A percentile compares a stretch with the other conserved stretches of the same genome.
These are phyloP conservation scores for Synanthedon myopaeformis DNA, from an alignment of 2,888 invertebrate genomes.

Conservation along the genomic window DNA sequence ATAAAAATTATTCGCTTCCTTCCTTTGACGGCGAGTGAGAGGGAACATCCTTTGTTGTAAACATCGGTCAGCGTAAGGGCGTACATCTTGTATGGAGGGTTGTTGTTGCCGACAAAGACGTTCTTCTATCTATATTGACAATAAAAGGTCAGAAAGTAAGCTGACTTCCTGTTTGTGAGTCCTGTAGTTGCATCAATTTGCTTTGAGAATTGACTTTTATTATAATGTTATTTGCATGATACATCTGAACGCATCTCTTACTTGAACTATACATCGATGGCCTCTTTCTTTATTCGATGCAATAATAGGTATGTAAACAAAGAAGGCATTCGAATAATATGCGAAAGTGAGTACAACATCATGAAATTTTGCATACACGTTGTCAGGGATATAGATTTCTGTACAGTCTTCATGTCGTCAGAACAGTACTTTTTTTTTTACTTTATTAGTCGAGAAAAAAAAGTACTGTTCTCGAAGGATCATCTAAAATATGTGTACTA, in stretches of 20 bases:
- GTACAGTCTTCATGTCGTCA: too few species aligned
- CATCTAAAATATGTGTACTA: too few species aligned
- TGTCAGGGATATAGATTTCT: too few species aligned
- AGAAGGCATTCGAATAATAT: too few species aligned
- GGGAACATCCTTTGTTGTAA: neutral
- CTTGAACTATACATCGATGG: neutral
- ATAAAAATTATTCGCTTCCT: conserved; percentile 55
- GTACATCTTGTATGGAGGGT: conserved; percentile 21
- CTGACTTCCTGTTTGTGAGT: too few species aligned
- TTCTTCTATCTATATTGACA: conserved; percentile 7
- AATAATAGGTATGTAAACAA: neutral
- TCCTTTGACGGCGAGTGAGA: conserved; percentile 25
- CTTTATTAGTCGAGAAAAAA: too few species aligned
- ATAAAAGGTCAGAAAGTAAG: neutral
- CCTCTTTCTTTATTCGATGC: neutral
- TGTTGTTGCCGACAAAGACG: conserved; percentile 15
- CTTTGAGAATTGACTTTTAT: conserved; percentile 10
- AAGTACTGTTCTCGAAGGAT: too few species aligned
- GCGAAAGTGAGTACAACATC: too few species aligned
- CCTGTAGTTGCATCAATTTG: too few species aligned
- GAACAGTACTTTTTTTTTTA: too few species aligned
- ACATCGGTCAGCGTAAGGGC: conserved; percentile 18
- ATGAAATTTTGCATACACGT: too few species aligned
- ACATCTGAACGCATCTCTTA: neutral
- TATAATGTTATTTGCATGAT: conserved; percentile 12